Evolutionary conservation across 2,888 invertebrate species (phyloP), one percentile per base, ranked within the genome.

Genomic region (Spilosoma lubricipeda): DNA sequence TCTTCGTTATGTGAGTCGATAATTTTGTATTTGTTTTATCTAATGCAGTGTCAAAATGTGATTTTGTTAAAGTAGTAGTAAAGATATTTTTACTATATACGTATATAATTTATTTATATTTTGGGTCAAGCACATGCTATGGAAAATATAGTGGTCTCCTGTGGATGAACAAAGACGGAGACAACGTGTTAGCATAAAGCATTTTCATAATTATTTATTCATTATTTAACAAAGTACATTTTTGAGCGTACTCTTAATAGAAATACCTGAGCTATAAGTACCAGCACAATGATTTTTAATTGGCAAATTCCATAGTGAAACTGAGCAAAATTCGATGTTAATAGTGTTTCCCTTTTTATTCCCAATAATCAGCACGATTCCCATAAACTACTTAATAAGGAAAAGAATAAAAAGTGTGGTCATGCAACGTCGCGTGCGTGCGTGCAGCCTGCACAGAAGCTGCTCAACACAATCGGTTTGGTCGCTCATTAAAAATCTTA

Each of bases 391-490:
- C 72, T 82, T 83, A 88, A 87, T 87, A 85, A 84, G 78, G 76
- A 80, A 84, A 82, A 81, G 80, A 88, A 86, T 84, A 86, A 85
- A 89, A 87, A 85, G 81, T 77, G 74, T 75, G 80, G 89, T 88
- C 95, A 95, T 93, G 95, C 95, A 90, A 95, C 89, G 90, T 95
- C 89, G 95, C 94, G 94, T 95, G 94, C 90, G 86, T 83, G 52
- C 64, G 52, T 88, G 88, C 85, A 72, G 20, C 30, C 42, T 39
- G 65, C 73, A 89, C 91, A 85, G 91, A 87, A 90, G 91, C 90
- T 82, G 52, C 18, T 27, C 82, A 85, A 85, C 77, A 82, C 83
- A 82, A 85, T 85, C 83, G 83, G 74, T 78, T 78, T 69, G 74
- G 66, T 65, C 52, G 80, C 86, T 84, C 87, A 86, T 87, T 86